phyloP scores from a whole-genome alignment of 1,140 invertebrate species.

The Hyposmocoma kahamanoa region DNA sequence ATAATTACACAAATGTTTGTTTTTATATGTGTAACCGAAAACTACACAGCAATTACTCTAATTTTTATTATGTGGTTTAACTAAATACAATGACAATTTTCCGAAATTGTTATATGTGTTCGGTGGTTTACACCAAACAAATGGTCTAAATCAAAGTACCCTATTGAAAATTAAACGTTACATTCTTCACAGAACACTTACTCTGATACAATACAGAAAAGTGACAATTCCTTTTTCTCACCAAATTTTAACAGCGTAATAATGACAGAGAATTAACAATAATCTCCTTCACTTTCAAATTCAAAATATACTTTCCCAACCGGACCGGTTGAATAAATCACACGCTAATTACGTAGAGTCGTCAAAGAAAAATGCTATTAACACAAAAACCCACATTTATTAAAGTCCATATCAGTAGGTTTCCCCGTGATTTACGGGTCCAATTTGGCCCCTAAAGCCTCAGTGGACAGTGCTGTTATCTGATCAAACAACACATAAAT shows the following conservation, averaged over 20 bases:
- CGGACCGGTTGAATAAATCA: neutral
- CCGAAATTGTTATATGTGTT: too few species aligned
- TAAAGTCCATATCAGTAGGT: constrained; percentile 19
- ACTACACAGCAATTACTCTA: too few species aligned
- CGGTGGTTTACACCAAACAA: too few species aligned
- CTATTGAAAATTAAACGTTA: neutral
- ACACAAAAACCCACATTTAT: constrained; percentile 28
- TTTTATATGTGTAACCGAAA: too few species aligned
- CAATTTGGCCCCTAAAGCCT: constrained; percentile 50
- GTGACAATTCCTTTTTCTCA: neutral
- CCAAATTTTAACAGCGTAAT: neutral
- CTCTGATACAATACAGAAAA: neutral
- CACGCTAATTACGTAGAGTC: neutral
- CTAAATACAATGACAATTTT: too few species aligned
- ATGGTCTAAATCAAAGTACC: neutral
- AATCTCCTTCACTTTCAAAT: constrained; percentile 3
- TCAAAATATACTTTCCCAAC: neutral
- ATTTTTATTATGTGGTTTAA: too few species aligned
- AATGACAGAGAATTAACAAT: neutral
- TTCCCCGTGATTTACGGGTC: constrained; percentile 49
- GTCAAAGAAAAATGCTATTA: constrained; percentile 22
- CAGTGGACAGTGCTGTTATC: constrained; percentile 60
- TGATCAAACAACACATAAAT: constrained; percentile 63
- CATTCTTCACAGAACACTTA: neutral
- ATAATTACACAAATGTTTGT: too few species aligned